A percentile compares a stretch with the other conserved stretches of the same genome.
phyloP scores from a whole-genome alignment of 2,888 invertebrate genomes.

The Cacoxenus indagator region DNA sequence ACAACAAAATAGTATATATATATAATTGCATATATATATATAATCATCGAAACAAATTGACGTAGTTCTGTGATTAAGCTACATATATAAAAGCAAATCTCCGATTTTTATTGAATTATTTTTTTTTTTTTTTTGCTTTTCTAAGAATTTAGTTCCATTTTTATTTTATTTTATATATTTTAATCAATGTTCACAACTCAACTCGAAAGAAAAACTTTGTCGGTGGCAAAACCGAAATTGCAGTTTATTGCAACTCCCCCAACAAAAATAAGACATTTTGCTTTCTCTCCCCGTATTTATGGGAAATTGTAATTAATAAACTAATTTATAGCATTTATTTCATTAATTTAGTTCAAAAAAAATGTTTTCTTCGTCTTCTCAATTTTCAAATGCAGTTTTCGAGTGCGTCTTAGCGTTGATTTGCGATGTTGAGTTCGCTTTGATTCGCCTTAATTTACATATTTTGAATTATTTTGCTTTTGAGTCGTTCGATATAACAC shows the following conservation, averaged over 20 bases:
- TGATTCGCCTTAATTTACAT: conserved; percentile 13
- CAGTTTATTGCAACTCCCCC: conserved; percentile 26
- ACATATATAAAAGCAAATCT: conserved; percentile 20
- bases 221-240: not conserved
- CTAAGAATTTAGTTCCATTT: conserved; percentile 9
- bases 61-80: conserved; percentile 66
- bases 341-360: conserved; percentile 25
- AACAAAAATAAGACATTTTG: conserved; percentile 18
- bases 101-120: conserved; percentile 25
- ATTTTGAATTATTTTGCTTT: conserved; percentile 51
- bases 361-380: conserved; percentile 36
- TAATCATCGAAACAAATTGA: conserved; percentile 32
- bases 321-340: conserved; percentile 15
- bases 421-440: not conserved
- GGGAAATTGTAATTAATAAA: conserved; percentile 36
- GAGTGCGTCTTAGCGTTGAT: not conserved
- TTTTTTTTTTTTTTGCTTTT: conserved; percentile 2
- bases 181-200: conserved; percentile 71
- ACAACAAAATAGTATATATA: conserved; percentile 31
- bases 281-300: conserved; percentile 43
- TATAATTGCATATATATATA: conserved; percentile 20
- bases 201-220: conserved; percentile 40
- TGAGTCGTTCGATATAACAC: conserved; percentile 59
- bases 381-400: conserved; percentile 36
- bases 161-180: conserved; percentile 26